Evolutionary conservation across 2,113 vertebrate species (phyloP).

Genomic region (Microcebus tavaratra): DNA sequence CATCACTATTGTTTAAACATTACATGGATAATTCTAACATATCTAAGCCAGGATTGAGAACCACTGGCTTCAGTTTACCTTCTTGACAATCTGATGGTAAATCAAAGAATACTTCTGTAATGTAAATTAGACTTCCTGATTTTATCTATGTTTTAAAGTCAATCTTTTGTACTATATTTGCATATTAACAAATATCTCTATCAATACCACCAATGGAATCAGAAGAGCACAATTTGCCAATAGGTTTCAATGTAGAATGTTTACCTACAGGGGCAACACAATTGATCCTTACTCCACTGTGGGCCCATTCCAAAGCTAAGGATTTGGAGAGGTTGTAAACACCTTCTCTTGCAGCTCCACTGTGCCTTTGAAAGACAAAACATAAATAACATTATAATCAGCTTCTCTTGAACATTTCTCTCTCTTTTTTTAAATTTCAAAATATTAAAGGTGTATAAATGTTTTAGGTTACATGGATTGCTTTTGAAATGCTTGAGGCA

Average conservation of each 20-base stretch:
- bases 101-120: background rate
- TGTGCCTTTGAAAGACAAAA: slow-evolving; percentile 86
- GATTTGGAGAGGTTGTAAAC: slow-evolving; percentile 93
- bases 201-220: background rate
- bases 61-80: background rate
- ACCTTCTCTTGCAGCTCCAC: slow-evolving; percentile 92
- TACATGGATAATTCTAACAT: background rate
- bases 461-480: too few species aligned
- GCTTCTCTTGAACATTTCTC: background rate
- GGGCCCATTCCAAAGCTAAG: slow-evolving; percentile 94
- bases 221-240: background rate
- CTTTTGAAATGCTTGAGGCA: too few species aligned
- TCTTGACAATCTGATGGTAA: background rate
- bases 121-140: background rate
- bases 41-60: background rate
- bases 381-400: slow-evolving; percentile 53
- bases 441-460: too few species aligned
- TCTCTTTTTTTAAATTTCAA: background rate
- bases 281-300: slow-evolving; percentile 91
- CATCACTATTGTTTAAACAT: background rate
- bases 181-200: background rate
- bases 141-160: background rate
- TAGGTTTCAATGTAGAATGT: background rate
- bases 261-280: slow-evolving; percentile 91
- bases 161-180: background rate